Evolutionary conservation across 1,140 invertebrate genomes (phyloP), one percentile per base, ranked within the genome.

Genomic region (Mizuhopecten yessoensis): DNA sequence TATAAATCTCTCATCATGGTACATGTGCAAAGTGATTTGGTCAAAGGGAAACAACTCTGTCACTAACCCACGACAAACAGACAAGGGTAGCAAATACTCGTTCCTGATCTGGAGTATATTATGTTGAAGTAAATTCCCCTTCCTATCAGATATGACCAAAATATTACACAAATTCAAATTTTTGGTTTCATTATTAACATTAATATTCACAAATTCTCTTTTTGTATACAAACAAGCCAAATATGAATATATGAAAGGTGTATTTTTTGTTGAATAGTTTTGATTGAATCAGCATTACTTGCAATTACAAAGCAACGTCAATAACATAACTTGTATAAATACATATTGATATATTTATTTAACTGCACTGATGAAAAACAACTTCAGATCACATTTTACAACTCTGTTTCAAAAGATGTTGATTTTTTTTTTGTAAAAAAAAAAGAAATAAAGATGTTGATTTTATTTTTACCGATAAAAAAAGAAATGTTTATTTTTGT

Each of bases 301-400:
- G 36, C 36, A 39, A 5, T 39, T 39, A 39, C 13, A 39, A 13
- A 39, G 13, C 36, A 7, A 39, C 13, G n/a, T n/a, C 36, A 29
- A 17, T 75, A 75, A 75, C 23, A 75, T 75, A 75, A 29, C n/a
- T 75, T 75, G 57, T 75, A 29, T 75, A n/a, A 75, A 75, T 45
- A 45, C 9, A 10, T 15, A 45, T 13, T 1, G n/a, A 29, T 75
- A n/a, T 75, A 29, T 75, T 3, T 75, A 75, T 29, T 7, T n/a
- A 45, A 17, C 17, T 45, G 42, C 42, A 75, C 23, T 75, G n/a
- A 75, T 75, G n/a, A 7, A 75, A 75, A 29, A 39, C 36, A 29
- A 75, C 29, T 75, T 17, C 57, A 75, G 57, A n/a, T 75, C 23
- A 75, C 29, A 75, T 29, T 75, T 29, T 75, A 75, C 57, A 75